phyloP scores from a whole-genome alignment of 2,797 vertebrate genomes.

The Enteromius unitaeniatus region DNA sequence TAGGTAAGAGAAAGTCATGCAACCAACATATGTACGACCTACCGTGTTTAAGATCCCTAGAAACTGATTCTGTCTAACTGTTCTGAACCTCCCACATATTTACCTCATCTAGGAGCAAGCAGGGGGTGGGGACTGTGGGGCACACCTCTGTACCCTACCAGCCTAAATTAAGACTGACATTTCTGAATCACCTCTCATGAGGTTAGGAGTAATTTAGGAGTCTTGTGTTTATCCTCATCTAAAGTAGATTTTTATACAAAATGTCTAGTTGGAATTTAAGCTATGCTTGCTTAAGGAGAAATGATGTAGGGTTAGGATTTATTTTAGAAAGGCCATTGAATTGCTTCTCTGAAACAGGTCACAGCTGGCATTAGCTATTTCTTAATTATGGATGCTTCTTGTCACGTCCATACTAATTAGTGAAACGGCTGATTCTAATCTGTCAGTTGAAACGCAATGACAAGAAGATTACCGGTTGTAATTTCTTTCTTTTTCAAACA shows the following conservation, averaged over 20 bases:
- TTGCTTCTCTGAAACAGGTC: neutral
- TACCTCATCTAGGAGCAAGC: slow-evolving; percentile 12
- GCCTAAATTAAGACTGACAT: slow-evolving; percentile 69
- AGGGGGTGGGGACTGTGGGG: neutral
- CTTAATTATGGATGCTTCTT: slow-evolving; percentile 5
- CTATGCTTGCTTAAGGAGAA: neutral
- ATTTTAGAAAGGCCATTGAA: slow-evolving; percentile 4
- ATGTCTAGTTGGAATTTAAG: neutral
- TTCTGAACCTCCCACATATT: slow-evolving; percentile 9
- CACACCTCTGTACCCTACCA: slow-evolving; percentile 31
- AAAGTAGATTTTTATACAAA: neutral
- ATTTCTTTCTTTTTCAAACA: neutral
- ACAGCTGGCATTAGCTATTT: slow-evolving; percentile 22
- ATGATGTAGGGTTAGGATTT: neutral
- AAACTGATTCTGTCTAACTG: slow-evolving; percentile 17
- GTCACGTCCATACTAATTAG: slow-evolving; percentile 9
- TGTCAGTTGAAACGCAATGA: neutral
- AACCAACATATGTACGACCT: slow-evolving; percentile 9
- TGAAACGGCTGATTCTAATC: slow-evolving; percentile 11
- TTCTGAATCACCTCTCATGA: slow-evolving; percentile 1
- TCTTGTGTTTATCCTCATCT: neutral
- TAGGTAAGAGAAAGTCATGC: neutral
- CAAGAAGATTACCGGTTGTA: neutral
- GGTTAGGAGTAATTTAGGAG: neutral
- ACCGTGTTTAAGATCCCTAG: neutral